Evolutionary conservation across 2,113 vertebrate species (phyloP).

Genomic region (Ginglymostoma cirratum): DNA sequence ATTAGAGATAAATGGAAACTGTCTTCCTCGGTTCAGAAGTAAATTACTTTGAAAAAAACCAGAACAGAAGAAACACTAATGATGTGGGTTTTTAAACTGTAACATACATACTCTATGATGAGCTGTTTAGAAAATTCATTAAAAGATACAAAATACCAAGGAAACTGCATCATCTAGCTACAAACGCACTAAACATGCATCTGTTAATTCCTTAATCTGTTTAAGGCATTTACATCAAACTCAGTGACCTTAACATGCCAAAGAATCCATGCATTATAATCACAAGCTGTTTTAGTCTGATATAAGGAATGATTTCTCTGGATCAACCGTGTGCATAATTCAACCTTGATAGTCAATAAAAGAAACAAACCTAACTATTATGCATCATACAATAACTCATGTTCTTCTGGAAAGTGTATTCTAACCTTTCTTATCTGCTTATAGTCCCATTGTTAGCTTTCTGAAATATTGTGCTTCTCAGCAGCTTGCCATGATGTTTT

Average conservation of each 20-base stretch:
- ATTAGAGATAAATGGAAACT: background rate
- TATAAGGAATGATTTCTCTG: background rate
- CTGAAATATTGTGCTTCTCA: background rate
- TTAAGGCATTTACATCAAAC: background rate
- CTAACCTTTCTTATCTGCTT: too few relatives aligned
- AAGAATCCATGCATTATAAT: background rate
- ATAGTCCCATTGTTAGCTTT: background rate
- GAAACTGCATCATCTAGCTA: background rate
- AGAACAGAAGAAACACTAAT: background rate
- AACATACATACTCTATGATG: background rate
- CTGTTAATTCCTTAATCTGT: slow-evolving; percentile 22
- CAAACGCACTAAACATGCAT: background rate
- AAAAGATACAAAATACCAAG: background rate
- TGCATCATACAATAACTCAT: background rate
- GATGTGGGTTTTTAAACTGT: background rate
- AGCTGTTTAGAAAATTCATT: background rate
- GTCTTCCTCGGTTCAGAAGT: background rate
- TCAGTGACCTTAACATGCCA: slow-evolving; percentile 2
- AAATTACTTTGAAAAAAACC: background rate
- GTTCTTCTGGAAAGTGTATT: background rate
- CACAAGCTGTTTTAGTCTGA: background rate
- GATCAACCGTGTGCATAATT: background rate
- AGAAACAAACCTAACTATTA: background rate
- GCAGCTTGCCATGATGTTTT: background rate
- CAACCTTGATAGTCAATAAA: too few relatives aligned